A percentile compares a stretch with the other conserved stretches of the same genome.
Evolutionary conservation across 1,140 invertebrate genomes (phyloP).

Genomic region (Anoplophora glabripennis): DNA sequence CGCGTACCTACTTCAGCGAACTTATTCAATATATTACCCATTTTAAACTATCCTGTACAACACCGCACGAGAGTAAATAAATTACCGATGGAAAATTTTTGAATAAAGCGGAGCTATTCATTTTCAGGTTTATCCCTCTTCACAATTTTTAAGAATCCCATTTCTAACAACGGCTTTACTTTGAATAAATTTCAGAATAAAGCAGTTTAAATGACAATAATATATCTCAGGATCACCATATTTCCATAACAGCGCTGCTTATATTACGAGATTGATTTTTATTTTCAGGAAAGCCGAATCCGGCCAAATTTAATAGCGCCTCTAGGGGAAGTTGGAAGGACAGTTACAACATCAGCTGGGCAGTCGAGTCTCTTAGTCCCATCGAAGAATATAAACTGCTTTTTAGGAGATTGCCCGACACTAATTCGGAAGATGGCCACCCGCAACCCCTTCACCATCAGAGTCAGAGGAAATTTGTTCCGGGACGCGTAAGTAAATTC

Average conservation of each 20-base stretch:
- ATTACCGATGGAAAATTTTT: no score
- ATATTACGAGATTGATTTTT: constrained; percentile 6
- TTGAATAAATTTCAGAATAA: no score
- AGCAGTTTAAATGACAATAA: no score
- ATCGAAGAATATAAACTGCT: constrained; percentile 64
- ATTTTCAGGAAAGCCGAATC: constrained; percentile 56
- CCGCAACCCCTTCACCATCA: constrained; percentile 51
- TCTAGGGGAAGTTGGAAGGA: constrained; percentile 60
- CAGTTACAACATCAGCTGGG: constrained; percentile 67
- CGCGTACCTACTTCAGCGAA: no score
- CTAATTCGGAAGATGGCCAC: constrained; percentile 49
- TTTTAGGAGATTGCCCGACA: constrained; percentile 59
- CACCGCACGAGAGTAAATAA: no score
- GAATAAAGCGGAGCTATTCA: no score
- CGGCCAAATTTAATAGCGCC: constrained; percentile 61
- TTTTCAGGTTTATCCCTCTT: no score
- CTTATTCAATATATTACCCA: no score
- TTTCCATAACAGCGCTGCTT: background rate
- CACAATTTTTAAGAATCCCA: no score
- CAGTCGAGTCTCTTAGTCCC: constrained; percentile 61
- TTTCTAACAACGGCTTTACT: no score
- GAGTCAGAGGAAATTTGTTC: constrained; percentile 41
- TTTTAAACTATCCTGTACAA: no score
- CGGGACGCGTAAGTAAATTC: constrained; percentile 27
- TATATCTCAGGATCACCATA: no score